Conservation (phyloP, 64 coral and sea anemone genomes). For the Montipora cactus region DNA sequence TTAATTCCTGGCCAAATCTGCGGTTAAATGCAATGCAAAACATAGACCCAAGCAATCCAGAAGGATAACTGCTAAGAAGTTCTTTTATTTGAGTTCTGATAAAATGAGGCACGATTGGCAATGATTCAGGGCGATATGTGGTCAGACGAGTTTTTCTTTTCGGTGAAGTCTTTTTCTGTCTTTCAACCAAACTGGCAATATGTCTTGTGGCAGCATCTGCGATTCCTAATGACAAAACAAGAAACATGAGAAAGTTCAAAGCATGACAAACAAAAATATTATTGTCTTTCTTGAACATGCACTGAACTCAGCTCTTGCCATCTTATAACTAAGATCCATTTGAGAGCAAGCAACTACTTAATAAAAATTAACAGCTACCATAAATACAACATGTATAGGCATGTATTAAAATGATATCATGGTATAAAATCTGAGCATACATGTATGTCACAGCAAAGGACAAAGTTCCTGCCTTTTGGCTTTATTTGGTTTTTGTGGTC, state of each 20-base stretch:
- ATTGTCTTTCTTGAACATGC: too few species aligned
- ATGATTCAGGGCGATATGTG: slow-evolving; percentile 48
- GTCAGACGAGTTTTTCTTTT: slow-evolving; percentile 75
- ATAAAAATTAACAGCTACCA: too few species aligned
- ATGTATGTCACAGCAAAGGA: too few species aligned
- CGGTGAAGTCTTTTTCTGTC: slow-evolving; percentile 76
- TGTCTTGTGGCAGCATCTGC: slow-evolving; percentile 89
- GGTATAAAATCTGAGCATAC: too few species aligned
- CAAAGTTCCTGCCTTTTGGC: too few species aligned
- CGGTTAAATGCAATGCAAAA: slow-evolving; percentile 68
- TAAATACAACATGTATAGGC: too few species aligned
- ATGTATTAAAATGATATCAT: too few species aligned
- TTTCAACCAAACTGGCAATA: slow-evolving; percentile 90
- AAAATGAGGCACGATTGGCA: slow-evolving; percentile 76
- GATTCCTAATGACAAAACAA: slow-evolving; percentile 60
- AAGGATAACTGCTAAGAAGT: slow-evolving; percentile 74
- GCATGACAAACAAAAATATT: not conserved
- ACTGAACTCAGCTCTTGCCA: too few species aligned
- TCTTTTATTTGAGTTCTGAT: slow-evolving; percentile 86
- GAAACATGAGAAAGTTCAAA: not conserved
- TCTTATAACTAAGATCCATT: too few species aligned
- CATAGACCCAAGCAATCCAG: slow-evolving; percentile 77
- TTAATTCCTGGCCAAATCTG: slow-evolving; percentile 76
- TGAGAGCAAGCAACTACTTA: too few species aligned
- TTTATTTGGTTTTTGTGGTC: too few species aligned